phyloP scores from a whole-genome alignment of 2,113 vertebrate genomes.

The Notothenia coriiceps region DNA sequence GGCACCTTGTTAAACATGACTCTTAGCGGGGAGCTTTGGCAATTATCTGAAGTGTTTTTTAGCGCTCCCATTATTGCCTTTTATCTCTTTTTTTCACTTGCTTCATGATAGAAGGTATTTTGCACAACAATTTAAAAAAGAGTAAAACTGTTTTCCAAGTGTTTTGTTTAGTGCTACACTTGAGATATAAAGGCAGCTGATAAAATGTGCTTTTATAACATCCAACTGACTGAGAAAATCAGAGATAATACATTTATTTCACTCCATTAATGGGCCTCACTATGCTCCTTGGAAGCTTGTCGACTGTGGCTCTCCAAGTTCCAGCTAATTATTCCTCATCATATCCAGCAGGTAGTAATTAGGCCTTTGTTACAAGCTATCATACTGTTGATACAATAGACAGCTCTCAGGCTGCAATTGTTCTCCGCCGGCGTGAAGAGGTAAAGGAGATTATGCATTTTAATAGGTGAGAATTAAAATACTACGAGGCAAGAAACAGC shows the following conservation, averaged over 20 bases:
- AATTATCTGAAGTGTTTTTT: slow-evolving; percentile 10
- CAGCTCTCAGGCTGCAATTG: slow-evolving; percentile 77
- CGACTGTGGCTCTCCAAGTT: slow-evolving; percentile 71
- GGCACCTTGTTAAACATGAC: slow-evolving; percentile 39
- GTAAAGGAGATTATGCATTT: slow-evolving; percentile 77
- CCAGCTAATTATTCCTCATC: slow-evolving; percentile 82
- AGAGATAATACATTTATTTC: slow-evolving; percentile 51
- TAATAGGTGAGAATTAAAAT: slow-evolving; percentile 75
- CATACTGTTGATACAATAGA: slow-evolving; percentile 82
- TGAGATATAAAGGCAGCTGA: slow-evolving; percentile 35
- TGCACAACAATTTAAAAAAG: background rate
- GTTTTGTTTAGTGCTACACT: slow-evolving; percentile 6
- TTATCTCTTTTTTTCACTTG: background rate
- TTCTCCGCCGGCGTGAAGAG: slow-evolving; percentile 60
- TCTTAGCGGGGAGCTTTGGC: background rate
- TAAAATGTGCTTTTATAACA: slow-evolving; percentile 48
- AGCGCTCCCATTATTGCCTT: background rate
- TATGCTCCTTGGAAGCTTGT: slow-evolving; percentile 65
- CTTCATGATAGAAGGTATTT: background rate
- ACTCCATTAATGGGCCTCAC: slow-evolving; percentile 59
- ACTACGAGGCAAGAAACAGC: slow-evolving; percentile 29
- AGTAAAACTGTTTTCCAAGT: slow-evolving; percentile 24
- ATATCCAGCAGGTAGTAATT: slow-evolving; percentile 86
- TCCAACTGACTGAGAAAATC: slow-evolving; percentile 39
- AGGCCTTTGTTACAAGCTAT: slow-evolving; percentile 81